Evolutionary conservation across 2,797 vertebrate genomes (phyloP).

Genomic region (Enteromius afrohamiltoni): DNA sequence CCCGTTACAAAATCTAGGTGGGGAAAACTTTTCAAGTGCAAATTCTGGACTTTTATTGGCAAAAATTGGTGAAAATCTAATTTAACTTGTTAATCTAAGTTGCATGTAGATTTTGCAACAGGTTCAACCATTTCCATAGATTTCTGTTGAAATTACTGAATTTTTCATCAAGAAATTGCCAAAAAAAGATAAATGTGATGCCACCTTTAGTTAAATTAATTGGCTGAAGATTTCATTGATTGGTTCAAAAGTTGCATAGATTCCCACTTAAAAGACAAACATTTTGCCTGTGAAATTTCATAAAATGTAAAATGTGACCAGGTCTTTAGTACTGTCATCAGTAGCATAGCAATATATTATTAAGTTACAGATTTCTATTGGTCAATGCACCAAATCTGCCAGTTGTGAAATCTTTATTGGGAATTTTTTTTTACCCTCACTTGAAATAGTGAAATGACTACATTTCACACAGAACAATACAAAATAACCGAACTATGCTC

Average conservation of each 20-base stretch:
- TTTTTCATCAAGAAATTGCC: rapidly evolving
- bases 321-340: background rate
- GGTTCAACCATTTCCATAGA: background rate
- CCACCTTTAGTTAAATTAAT: background rate
- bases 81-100: background rate
- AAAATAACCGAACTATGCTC: too few species aligned
- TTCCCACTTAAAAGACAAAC: background rate
- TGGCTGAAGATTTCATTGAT: background rate
- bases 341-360: background rate
- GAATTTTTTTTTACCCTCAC: background rate
- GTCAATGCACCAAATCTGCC: background rate
- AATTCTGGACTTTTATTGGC: background rate
- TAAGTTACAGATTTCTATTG: background rate
- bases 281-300: background rate
- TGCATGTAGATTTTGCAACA: background rate
- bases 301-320: background rate
- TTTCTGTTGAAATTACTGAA: background rate
- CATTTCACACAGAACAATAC: background rate
- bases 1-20: background rate
- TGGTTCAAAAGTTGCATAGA: background rate
- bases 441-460: background rate
- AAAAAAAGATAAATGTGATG: background rate
- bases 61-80: background rate
- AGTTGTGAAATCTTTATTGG: background rate
- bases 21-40: too few species aligned